These are phyloP conservation scores for Aselliscus stoliczkanus DNA, from an alignment of 2,797 vertebrate species.

Conservation along the genomic window DNA sequence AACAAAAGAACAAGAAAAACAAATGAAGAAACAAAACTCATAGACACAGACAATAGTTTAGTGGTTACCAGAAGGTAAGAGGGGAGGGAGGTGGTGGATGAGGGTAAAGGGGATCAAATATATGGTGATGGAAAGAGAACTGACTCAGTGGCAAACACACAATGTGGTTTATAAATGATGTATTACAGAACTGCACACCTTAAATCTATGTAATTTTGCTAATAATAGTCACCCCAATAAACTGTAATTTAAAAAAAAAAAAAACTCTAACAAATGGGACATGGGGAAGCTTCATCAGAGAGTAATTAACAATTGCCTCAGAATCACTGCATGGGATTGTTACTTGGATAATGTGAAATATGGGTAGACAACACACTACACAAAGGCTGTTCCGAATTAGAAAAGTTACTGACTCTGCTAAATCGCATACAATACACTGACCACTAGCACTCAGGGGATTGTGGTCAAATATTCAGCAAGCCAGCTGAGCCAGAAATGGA, in stretches of 20 bases:
- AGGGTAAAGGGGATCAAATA: too few species aligned
- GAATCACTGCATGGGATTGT: constrained; percentile 37
- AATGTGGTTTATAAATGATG: too few species aligned
- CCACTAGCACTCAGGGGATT: constrained; percentile 49
- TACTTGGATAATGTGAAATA: constrained; percentile 41
- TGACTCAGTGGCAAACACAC: too few species aligned
- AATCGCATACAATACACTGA: constrained; percentile 42
- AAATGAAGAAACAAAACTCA: too few species aligned
- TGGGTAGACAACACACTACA: constrained; percentile 16
- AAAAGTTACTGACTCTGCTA: constrained; percentile 63
- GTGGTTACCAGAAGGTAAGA: too few species aligned
- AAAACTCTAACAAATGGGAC: constrained; percentile 26
- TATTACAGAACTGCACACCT: too few species aligned
- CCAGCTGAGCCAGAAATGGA: constrained; percentile 30
- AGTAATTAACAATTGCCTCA: constrained; percentile 32
- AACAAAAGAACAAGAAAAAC: too few species aligned
- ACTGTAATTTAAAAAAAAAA: neutral
- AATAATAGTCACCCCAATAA: too few species aligned
- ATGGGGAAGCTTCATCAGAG: neutral
- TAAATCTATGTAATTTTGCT: too few species aligned
- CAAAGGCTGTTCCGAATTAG: constrained; percentile 45
- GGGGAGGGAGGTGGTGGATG: too few species aligned
- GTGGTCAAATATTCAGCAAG: constrained; percentile 59
- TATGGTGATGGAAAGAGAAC: too few species aligned
- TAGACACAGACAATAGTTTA: too few species aligned